Evolutionary conservation across 2,888 invertebrate genomes (phyloP).

Genomic region (Mythimna loreyi): DNA sequence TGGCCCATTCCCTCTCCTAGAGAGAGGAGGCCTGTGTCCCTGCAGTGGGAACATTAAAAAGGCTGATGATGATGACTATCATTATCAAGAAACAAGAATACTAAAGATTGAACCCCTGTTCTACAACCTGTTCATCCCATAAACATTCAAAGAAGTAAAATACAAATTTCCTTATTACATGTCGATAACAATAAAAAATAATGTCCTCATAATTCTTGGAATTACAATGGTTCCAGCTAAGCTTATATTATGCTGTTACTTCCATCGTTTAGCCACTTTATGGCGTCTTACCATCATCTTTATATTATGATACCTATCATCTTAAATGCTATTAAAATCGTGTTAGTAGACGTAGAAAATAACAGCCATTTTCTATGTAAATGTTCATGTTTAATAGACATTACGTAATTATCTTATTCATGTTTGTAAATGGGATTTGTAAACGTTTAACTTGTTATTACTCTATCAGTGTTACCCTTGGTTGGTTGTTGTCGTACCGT

Average conservation of each 20-base stretch:
- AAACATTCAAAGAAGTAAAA: slow-evolving; percentile 1
- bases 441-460: slow-evolving; percentile 24
- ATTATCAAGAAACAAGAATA: neutral
- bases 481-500: neutral
- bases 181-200: slow-evolving; percentile 14
- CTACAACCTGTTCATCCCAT: too few species aligned
- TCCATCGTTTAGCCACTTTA: slow-evolving; percentile 15
- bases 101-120: slow-evolving; percentile 10
- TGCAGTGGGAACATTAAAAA: too few species aligned
- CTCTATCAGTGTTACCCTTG: slow-evolving; percentile 6
- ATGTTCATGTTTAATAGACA: slow-evolving; percentile 14
- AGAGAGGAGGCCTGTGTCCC: too few species aligned
- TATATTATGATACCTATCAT: slow-evolving; percentile 21
- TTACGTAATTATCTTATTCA: slow-evolving; percentile 45
- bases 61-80: too few species aligned
- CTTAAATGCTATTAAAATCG: slow-evolving; percentile 22
- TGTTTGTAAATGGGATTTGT: slow-evolving; percentile 22
- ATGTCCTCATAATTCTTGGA: neutral
- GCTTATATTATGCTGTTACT: slow-evolving; percentile 10
- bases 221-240: slow-evolving; percentile 7
- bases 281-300: slow-evolving; percentile 19
- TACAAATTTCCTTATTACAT: slow-evolving; percentile 13
- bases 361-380: slow-evolving; percentile 10
- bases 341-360: slow-evolving; percentile 18
- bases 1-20: too few species aligned